Conservation (phyloP, 2,797 vertebrate species). For the Eulemur rubriventer region DNA sequence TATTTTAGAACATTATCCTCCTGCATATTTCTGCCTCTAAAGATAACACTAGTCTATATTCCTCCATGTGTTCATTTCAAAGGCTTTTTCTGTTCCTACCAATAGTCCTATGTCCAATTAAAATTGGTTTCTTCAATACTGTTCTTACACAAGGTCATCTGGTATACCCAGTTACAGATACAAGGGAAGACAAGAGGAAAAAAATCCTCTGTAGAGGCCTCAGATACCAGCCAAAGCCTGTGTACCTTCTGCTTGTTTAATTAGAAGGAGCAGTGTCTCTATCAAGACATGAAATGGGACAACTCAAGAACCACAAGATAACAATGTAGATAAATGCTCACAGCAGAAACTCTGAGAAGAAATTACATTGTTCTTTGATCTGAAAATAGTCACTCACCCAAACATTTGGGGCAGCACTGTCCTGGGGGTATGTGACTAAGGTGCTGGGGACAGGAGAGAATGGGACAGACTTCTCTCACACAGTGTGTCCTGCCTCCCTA, state of each 20-base stretch:
- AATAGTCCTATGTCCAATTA: not conserved
- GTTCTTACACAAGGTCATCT: not conserved
- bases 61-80: not conserved
- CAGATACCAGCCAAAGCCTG: not conserved
- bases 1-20: not conserved
- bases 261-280: not conserved
- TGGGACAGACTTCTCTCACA: slow-evolving; percentile 93
- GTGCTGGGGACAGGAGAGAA: slow-evolving; percentile 96
- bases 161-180: not conserved
- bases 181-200: not conserved
- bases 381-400: slow-evolving; percentile 88
- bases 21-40: not conserved
- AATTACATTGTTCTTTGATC: slow-evolving; percentile 7
- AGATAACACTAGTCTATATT: not conserved
- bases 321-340: not conserved
- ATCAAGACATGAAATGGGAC: not conserved
- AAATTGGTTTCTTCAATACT: not conserved
- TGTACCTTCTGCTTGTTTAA: not conserved
- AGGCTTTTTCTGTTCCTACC: not conserved
- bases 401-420: slow-evolving; percentile 95
- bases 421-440: slow-evolving; percentile 93
- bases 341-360: not conserved
- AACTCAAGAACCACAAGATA: not conserved
- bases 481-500: slow-evolving; percentile 95
- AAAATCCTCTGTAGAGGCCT: not conserved